Base-by-base conservation (phyloP, 1,140 invertebrate species). In the Hylaeus anthracinus region DNA sequence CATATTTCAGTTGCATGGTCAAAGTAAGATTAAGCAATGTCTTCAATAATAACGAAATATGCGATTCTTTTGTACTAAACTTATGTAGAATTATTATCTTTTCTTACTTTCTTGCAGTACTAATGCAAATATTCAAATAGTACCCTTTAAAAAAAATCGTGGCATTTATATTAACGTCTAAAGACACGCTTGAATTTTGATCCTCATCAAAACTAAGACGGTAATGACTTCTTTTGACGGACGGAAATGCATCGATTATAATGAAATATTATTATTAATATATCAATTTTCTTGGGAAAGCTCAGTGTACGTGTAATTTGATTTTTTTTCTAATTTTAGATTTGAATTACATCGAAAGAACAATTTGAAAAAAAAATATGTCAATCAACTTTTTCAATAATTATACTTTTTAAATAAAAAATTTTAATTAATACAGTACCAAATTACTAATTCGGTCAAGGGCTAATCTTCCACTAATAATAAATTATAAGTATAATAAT, bases 401-500 rank as follows among this genome's bases (percentile, higher is more conserved):
- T 79, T 80, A 15, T 67, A 55, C 10, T 53, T 39, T 43, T 51
- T 51, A 53, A 58, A 72, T 80, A 12, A 58, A 9, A 10, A 51
- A 41, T 58, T 45, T 26, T 53, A 51, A 65, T 64, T 53, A 4
- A 64, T 58, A 60, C 56, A 63, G 14, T 70, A 56, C 14, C 71
- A 58, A 55, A 64, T 74, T 55, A 79, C 41, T 79, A 79, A 63
- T 81, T 82, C 55, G 37, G n/a, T 45, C 5, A 79, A 70, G 26
- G 55, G 64, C 48, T 61, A 79, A 15, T 55, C n/a, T 67, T n/a
- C 53, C 56, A 61, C 60, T 70, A 61, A 45, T 48, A 79, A 79
- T 82, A 82, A 79, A 72, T 79, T 79, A 71, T 39, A 73, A 56
- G 9, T 73, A 60, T 61, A 71, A 37, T 72, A 48, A 72, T 75